Conservation (phyloP, 1,140 invertebrate genomes). For the Paramacrobiotus metropolitanus region DNA sequence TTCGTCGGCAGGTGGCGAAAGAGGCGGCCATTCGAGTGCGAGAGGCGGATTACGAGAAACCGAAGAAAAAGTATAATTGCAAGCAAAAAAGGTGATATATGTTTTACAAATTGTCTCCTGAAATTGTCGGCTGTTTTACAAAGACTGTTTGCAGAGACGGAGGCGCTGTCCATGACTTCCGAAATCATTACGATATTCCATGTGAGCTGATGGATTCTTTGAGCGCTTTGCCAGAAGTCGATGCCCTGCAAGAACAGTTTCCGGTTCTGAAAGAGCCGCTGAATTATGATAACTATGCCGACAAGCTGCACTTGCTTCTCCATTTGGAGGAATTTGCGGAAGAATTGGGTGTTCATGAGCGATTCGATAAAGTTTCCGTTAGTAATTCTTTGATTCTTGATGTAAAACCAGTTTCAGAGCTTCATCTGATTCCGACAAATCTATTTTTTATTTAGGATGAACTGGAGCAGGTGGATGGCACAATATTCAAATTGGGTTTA, state of each 20-base stretch:
- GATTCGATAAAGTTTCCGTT: slow-evolving; percentile 33
- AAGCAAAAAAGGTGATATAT: too few species aligned
- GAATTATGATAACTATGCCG: slow-evolving; percentile 18
- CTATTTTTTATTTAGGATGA: neutral
- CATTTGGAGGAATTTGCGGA: slow-evolving; percentile 47
- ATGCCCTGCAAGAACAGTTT: neutral
- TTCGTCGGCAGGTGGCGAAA: too few species aligned
- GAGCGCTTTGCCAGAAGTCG: too few species aligned
- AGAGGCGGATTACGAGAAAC: too few species aligned
- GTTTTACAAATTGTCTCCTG: too few species aligned
- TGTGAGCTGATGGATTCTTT: too few species aligned
- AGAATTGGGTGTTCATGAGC: slow-evolving; percentile 35
- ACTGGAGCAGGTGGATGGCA: neutral
- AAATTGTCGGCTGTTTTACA: too few species aligned
- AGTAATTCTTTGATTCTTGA: neutral
- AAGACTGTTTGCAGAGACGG: too few species aligned
- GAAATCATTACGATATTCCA: too few species aligned
- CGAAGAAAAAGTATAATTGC: too few species aligned
- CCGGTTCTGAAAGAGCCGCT: neutral
- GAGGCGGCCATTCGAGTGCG: too few species aligned
- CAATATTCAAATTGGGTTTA: neutral
- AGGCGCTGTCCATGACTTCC: too few species aligned
- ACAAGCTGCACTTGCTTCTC: slow-evolving; percentile 39
- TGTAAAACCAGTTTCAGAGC: neutral
- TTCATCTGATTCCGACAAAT: neutral